Evolutionary conservation across 2,888 invertebrate genomes (phyloP), one percentile per base, ranked within the genome.

Genomic region (Acrocyrtus sp.): DNA sequence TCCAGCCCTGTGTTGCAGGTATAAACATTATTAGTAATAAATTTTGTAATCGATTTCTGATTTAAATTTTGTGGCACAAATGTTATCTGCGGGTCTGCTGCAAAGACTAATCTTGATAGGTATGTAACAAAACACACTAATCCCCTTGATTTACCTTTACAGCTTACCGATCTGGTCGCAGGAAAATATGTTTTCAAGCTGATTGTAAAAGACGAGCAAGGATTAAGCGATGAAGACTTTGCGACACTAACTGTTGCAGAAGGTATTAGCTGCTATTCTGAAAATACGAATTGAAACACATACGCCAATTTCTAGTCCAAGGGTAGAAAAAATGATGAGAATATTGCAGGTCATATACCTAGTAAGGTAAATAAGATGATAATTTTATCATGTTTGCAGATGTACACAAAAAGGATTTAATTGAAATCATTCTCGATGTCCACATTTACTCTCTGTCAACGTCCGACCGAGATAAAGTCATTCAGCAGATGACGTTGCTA

Each of bases 161-260:
- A 92, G 91, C 84, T 94, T 34, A 90, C 92, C n/a, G 91, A 94
- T 84, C 87, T 96, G 62, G 91, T 94, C 54, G 90, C 92, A 2
- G 97, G 96, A 0, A 89, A 92, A 77, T 97, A 96, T 83, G 89
- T 94, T 1, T 96, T 96, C 83, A 92, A 91, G 82, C 85, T 97
- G 68, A 92, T 91, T n/a, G 96, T 97, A 1, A 91, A 88, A 45
- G 97, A 97, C 84, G 93, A 93, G 79, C 95, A 96, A 84, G 96
- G 96, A 0, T 87, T 93, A 63, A 90, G 90, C 0, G 90, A 89
- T 79, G 90, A 90, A 17, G 95, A 96, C 83, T 91, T 92, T 0
- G 94, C 94, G 22, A 92, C 92, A 63, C 88, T 97, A 81, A 89
- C 91, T 81, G 92, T 97, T 0, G 93, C 93, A 83, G 85, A 86